Base-by-base conservation (phyloP, 2,888 invertebrate species). In the Hypolimnas misippus region DNA sequence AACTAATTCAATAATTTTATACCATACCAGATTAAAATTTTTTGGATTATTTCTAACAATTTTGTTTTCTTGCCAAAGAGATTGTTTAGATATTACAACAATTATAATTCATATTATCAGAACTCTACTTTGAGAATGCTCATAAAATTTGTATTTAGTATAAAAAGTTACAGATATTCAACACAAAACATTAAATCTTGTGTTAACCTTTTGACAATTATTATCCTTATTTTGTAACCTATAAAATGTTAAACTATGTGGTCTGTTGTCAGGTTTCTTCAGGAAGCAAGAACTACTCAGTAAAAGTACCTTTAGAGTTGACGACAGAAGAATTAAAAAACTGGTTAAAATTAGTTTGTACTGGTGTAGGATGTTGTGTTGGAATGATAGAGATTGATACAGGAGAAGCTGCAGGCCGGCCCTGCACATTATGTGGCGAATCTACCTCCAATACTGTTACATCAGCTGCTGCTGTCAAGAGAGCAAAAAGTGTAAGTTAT, bases 271-370 rank as follows among this genome's bases (percentile, higher is more conserved):
- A 91, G 91, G 85, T 89, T 31, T 76, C 88, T 70, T 73, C 85
- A 63, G 84, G 85, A 40, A 84, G 71, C 67, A 93, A 91, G 70
- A 93, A 84, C 53, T 93, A 93, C 69, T 84, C 93, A 19, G 93
- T 94, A 3, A 94, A 94, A 81, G 86, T 94, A 63, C 94, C 94
- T 14, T 81, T 93, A 54, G 89, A 92, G 53, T 68, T 91, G 62
- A 81, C 86, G 35, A 76, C 71, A 40, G 90, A 92, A 16, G 90
- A 91, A 66, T 78, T 94, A 50, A 93, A 93, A 61, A 86, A 85
- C 65, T 93, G 93, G 81, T 86, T 94, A 67, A 91, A 93, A 68
- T 81, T 82, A 40, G 74, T 94, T 0, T 90, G 93, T 65, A 82
- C 83, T 66, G 91, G 92, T 12, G 78, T 94, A 2, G 93, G 93